Evolutionary conservation across 2,113 vertebrate species (phyloP).

Genomic region (Sceloporus tristichus): DNA sequence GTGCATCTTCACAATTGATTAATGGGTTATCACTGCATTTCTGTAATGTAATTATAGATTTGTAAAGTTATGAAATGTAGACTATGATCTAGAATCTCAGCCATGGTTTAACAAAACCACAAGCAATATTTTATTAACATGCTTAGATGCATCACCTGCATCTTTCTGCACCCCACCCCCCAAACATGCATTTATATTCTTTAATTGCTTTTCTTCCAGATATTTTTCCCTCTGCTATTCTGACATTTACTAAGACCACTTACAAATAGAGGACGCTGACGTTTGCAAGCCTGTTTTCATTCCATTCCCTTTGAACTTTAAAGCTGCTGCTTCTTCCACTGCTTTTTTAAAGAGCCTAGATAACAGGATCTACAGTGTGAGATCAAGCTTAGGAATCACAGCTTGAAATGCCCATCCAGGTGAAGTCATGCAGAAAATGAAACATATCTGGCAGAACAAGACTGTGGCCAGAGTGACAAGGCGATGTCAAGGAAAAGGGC

Average conservation of each 20-base stretch:
- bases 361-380: conserved; percentile 75
- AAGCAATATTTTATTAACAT: not conserved
- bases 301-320: conserved; percentile 80
- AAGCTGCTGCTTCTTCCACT: conserved; percentile 64
- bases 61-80: no score
- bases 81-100: not conserved
- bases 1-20: no score
- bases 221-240: conserved; percentile 38
- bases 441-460: conserved; percentile 78
- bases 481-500: conserved; percentile 76
- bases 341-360: conserved; percentile 45
- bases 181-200: accelerated
- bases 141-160: not conserved
- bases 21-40: no score
- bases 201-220: conserved; percentile 34
- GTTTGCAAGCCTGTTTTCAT: conserved; percentile 67
- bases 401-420: conserved; percentile 81
- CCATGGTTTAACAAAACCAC: not conserved
- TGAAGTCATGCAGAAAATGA: conserved; percentile 83
- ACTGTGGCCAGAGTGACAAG: conserved; percentile 72
- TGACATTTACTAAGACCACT: conserved; percentile 51
- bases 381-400: conserved; percentile 81
- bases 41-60: no score
- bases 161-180: accelerated
- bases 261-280: conserved; percentile 50